Percentiles rank a stretch among this genome's conserved stretches.
These are phyloP conservation scores for Steatornis caripensis DNA, from an alignment of 2,113 vertebrate genomes.

Conservation along the genomic window DNA sequence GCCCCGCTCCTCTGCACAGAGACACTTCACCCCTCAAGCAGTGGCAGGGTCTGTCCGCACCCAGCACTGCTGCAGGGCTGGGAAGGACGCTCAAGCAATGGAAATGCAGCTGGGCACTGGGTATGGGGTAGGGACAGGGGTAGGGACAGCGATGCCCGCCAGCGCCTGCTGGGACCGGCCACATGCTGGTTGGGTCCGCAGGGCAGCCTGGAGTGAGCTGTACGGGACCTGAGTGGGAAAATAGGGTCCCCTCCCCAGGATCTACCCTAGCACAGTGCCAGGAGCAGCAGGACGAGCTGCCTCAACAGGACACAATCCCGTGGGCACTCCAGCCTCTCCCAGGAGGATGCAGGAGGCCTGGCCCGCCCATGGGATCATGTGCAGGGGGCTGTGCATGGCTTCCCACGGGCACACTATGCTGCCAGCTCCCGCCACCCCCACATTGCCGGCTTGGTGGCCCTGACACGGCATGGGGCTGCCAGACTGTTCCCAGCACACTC, in stretches of 20 bases:
- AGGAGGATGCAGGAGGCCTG: fast-evolving
- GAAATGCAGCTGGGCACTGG: not conserved
- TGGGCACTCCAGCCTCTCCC: not conserved
- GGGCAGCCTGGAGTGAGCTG: fast-evolving
- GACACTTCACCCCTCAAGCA: fast-evolving
- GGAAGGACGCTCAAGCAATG: not conserved
- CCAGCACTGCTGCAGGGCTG: fast-evolving
- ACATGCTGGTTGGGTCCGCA: not conserved
- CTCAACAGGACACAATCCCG: not conserved
- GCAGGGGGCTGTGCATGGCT: not conserved
- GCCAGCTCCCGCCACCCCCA: not conserved
- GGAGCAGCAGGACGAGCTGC: not conserved
- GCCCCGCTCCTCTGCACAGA: not conserved
- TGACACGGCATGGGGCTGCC: not conserved
- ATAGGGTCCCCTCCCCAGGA: fast-evolving
- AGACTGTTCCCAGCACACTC: not conserved
- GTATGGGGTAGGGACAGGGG: not conserved
- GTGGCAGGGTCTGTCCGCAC: not conserved
- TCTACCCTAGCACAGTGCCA: not conserved
- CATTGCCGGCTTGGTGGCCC: not conserved
- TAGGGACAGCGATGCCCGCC: not conserved
- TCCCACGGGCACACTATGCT: fast-evolving
- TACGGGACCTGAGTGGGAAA: fast-evolving
- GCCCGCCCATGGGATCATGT: not conserved
- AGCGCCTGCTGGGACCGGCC: not conserved